These are phyloP conservation scores for Eristalis intricaria DNA, from an alignment of 2,888 invertebrate species.

Conservation along the genomic window DNA sequence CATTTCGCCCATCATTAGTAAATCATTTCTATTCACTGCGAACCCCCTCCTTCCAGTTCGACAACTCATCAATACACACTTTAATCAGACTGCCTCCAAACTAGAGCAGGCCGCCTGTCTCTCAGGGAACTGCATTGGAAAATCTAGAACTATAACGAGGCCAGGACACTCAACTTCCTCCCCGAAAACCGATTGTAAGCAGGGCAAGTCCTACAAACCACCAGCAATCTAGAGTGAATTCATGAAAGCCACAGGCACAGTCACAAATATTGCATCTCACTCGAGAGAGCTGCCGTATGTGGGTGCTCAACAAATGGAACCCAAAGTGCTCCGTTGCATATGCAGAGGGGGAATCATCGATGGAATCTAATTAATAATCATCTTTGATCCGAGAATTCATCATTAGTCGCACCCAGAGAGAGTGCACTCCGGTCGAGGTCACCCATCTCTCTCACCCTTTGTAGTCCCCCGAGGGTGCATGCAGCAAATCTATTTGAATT, in stretches of 20 bases:
- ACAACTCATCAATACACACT: not conserved
- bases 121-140: not conserved
- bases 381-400: slow-evolving; percentile 32
- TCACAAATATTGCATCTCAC: not conserved
- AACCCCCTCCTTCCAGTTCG: not conserved
- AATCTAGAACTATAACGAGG: slow-evolving; percentile 13
- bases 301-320: slow-evolving; percentile 16
- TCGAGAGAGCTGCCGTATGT: not conserved
- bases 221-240: not conserved
- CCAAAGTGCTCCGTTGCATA: slow-evolving; percentile 22
- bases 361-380: slow-evolving; percentile 40
- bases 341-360: slow-evolving; percentile 28
- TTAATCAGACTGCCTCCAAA: not conserved
- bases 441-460: too few species aligned
- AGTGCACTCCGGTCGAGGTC: not conserved
- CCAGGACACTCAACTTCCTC: not conserved
- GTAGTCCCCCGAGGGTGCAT: too few species aligned
- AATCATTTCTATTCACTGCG: not conserved
- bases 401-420: slow-evolving; percentile 18
- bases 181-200: not conserved
- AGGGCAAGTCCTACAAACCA: slow-evolving; percentile 12
- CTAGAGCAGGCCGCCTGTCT: not conserved
- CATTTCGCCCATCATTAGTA: not conserved
- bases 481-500: slow-evolving; percentile 10
- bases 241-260: not conserved